Evolutionary conservation across 2,113 vertebrate genomes (phyloP), one percentile per base, ranked within the genome.

Genomic region (Paratilapia polleni): DNA sequence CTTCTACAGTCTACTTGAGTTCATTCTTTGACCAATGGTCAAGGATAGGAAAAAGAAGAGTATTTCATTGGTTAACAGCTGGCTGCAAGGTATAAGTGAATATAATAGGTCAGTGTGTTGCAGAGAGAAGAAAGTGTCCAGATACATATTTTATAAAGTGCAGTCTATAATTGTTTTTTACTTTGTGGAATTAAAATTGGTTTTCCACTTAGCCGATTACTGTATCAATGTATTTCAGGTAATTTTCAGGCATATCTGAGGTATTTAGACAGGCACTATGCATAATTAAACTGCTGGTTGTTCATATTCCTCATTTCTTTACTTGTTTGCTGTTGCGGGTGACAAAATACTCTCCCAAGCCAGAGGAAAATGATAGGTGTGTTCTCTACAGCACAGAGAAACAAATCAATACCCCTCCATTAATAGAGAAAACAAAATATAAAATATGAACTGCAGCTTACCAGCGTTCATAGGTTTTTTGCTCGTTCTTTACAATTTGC

Each of bases 351-450:
- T 70, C 41, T 78, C 49, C 11, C 15, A 22, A 66, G 36, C 36
- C 31, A 7, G 60, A 62, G 52, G 56, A 87, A 89, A 84, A 88
- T 82, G 84, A 91, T 77, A 47, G 43, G 57, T 87, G 76, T 87
- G 83, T 77, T 88, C 76, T 66, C 49, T 75, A 13, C 38, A 59
- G 38, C 68, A 14, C 60, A 62, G 10, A 64, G 61, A 83, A 86
- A 84, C 82, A 85, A 92, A 91, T 94, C 90, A 76, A 93, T 93
- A 88, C 24, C 41, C 20, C 31, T 78, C 9, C n/a, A 77, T 60
- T 77, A 58, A 78, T 80, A 77, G 75, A 76, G 54, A 85, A 73
- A 80, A 36, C 38, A 22, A 36, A 19, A 56, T 76, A 64, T 43
- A 52, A 75, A 82, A 76, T 74, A 52, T 62, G 79, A 79, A 77